Conservation (phyloP, 2,113 vertebrate genomes). For the Neolamprologus devosi region DNA sequence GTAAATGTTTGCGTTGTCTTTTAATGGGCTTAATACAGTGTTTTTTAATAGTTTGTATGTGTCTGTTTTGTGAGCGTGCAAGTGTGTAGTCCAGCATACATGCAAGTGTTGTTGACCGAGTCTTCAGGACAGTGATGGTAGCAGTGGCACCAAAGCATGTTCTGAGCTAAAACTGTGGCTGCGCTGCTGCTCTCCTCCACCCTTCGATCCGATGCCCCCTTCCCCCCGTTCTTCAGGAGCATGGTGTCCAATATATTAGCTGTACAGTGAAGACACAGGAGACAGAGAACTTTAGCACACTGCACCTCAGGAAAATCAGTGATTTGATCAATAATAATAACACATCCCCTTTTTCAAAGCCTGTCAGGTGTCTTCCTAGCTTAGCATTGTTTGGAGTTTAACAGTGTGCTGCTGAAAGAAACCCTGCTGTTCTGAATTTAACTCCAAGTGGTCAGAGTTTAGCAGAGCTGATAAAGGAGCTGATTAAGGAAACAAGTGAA, state of each 20-base stretch:
- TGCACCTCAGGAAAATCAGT: background rate
- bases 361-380: background rate
- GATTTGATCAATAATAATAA: background rate
- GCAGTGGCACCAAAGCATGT: conserved; percentile 85
- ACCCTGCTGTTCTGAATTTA: conserved; percentile 1
- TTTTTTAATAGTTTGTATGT: background rate
- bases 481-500: background rate
- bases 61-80: background rate
- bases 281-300: background rate
- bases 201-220: conserved; percentile 71
- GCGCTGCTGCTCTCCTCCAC: conserved; percentile 74
- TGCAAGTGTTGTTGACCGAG: conserved; percentile 89
- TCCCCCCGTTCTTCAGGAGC: conserved; percentile 83
- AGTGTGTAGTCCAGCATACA: background rate
- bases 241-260: conserved; percentile 78
- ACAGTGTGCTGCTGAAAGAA: conserved; percentile 19
- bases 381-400: conserved; percentile 6
- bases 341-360: background rate
- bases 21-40: background rate
- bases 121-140: conserved; percentile 91
- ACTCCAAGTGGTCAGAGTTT: background rate
- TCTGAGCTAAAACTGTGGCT: conserved; percentile 65
- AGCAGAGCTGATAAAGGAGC: background rate
- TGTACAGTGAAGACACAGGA: conserved; percentile 20
- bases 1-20: background rate